Percentiles rank a stretch among this genome's conserved stretches.
Conservation (phyloP, 2,797 vertebrate genomes). For the Eidolon dupreanum region DNA sequence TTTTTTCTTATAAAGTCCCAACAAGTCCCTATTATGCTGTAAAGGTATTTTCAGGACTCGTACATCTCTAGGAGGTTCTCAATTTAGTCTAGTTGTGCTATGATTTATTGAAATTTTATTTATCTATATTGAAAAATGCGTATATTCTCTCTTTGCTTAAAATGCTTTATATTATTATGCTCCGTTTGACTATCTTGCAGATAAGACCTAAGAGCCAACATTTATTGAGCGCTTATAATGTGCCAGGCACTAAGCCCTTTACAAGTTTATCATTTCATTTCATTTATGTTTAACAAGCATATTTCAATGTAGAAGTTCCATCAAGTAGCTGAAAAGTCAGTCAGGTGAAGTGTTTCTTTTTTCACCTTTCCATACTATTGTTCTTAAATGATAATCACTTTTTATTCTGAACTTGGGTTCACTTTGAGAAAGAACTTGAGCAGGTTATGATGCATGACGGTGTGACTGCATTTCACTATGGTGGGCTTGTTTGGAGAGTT, state of each 20-base stretch:
- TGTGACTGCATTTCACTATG: background rate
- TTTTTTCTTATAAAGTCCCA: conserved; percentile 64
- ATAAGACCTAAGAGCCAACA: background rate
- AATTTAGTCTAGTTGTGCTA: background rate
- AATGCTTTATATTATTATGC: background rate
- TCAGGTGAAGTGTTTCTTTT: background rate
- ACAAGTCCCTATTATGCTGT: background rate
- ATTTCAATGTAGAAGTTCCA: background rate
- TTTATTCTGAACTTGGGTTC: background rate
- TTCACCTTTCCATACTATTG: background rate
- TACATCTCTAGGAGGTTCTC: background rate
- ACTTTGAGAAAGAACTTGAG: background rate
- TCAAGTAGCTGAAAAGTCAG: background rate
- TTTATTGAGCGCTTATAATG: background rate
- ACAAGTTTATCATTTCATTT: background rate
- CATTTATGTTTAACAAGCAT: background rate
- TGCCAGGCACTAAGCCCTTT: background rate
- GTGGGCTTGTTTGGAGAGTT: background rate
- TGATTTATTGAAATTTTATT: conserved; percentile 18
- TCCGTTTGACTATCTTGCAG: background rate
- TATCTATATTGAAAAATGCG: background rate
- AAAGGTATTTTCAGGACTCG: conserved; percentile 35
- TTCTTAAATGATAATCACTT: background rate
- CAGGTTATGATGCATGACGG: rapidly evolving
- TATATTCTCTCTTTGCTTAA: background rate